These are phyloP conservation scores for Sinella curviseta DNA, from an alignment of 1,140 invertebrate species.

Conservation along the genomic window DNA sequence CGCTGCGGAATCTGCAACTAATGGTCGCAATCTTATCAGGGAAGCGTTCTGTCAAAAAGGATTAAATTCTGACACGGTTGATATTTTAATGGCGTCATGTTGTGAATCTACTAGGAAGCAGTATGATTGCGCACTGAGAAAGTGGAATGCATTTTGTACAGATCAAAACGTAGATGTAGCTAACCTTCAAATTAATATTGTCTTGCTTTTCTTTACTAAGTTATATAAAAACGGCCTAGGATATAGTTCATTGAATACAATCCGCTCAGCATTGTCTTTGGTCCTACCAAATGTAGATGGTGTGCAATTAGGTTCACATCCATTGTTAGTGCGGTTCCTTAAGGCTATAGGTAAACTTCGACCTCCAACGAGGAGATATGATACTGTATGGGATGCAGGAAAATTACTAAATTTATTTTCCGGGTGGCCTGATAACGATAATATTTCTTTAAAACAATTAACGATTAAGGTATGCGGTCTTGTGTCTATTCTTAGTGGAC, in stretches of 20 bases:
- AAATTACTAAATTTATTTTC: neutral
- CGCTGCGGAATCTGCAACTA: neutral
- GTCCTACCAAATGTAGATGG: constrained; percentile 18
- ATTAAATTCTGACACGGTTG: neutral
- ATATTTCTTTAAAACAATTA: constrained; percentile 15
- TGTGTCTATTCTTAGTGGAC: constrained; percentile 4
- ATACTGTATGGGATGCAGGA: constrained; percentile 20
- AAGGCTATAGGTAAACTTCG: constrained; percentile 20
- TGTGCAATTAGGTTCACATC: constrained; percentile 14
- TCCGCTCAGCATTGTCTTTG: constrained; percentile 34
- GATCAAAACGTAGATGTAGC: too few species aligned
- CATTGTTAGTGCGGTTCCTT: constrained; percentile 7
- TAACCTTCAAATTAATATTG: neutral
- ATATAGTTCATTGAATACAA: constrained; percentile 32
- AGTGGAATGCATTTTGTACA: too few species aligned
- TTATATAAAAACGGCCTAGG: neutral
- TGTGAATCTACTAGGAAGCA: neutral
- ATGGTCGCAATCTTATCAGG: neutral
- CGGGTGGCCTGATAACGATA: neutral
- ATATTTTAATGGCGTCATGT: neutral
- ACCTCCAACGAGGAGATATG: constrained; percentile 27
- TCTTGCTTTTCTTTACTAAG: neutral
- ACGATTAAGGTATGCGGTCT: constrained; percentile 21
- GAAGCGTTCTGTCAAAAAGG: neutral
- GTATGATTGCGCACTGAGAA: neutral